Base-by-base conservation (phyloP, 2,113 vertebrate genomes). In the Gopherus flavomarginatus region DNA sequence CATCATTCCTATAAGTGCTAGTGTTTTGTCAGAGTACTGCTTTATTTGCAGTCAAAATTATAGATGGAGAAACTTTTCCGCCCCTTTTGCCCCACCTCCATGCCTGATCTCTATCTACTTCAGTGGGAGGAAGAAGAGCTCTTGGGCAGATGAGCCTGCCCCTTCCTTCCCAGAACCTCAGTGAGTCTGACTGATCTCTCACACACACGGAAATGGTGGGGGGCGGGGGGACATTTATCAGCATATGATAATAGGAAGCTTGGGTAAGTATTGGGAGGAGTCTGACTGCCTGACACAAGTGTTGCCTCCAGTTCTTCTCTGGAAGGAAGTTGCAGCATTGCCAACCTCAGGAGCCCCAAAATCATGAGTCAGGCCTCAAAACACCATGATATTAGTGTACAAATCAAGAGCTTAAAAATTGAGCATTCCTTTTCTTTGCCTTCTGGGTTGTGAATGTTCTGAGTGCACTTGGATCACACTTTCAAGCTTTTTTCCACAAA, bases 181-280 rank as follows among this genome's bases (percentile, higher is more conserved):
- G 49, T 31, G 5, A 11, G 14, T 29, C 44, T 16, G 52, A 52
- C 6, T 54, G 53, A 54, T 54, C 53, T 53, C 52, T 53, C 17
- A 11, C 10, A 24, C n/a, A 12, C n/a, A 42, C 1, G 14, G 59
- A 21, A 5, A 24, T 1, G 12, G 5, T 8, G n/a, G n/a, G n/a
- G n/a, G n/a, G n/a, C n/a, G n/a, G n/a, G 2, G 65, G 10, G 14
- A 19, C 24, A 47, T 14, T 77, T 42, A 44, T 77, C 42, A 42
- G 24, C 27, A 78, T 47, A 16, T 5, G 17, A 82, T 56, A 57
- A 13, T 53, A 56, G 6, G 21, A 38, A n/a, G 16, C 5, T 21
- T 81, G 79, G n/a, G 52, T 42, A 42, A 82, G 22, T 56, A 78
- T 27, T 44, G 75, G 26, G 24, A 47, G 21, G 26, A 78, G 38